phyloP scores from a whole-genome alignment of 2,113 vertebrate species.

The Centropus unirufus region DNA sequence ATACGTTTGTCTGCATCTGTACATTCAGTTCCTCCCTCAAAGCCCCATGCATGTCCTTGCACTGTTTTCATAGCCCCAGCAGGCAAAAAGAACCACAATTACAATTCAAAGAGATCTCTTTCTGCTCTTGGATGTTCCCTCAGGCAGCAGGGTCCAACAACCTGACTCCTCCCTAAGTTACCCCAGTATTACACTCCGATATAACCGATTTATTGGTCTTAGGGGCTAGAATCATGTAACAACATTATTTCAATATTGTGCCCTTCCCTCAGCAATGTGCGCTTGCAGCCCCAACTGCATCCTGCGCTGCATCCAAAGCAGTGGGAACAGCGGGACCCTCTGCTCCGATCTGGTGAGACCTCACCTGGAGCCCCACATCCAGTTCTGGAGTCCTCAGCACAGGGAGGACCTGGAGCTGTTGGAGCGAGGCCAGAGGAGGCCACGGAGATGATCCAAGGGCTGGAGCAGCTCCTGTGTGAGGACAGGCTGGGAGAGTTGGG shows the following conservation, averaged over 20 bases:
- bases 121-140: not conserved
- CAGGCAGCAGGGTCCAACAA: not conserved
- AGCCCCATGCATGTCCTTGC: not conserved
- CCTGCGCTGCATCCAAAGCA: too few species aligned
- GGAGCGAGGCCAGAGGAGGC: too few species aligned
- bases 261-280: too few species aligned
- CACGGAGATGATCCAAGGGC: too few species aligned
- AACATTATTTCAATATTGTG: not conserved
- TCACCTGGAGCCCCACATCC: too few species aligned
- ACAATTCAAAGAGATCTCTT: not conserved
- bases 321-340: too few species aligned
- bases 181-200: not conserved
- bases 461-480: too few species aligned
- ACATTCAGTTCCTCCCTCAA: not conserved
- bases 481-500: too few species aligned
- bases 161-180: rapidly evolving
- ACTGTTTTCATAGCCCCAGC: not conserved
- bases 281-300: too few species aligned
- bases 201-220: not conserved
- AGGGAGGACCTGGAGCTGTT: too few species aligned
- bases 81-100: not conserved
- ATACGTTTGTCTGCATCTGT: not conserved
- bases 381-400: too few species aligned
- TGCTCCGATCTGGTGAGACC: too few species aligned
- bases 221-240: not conserved